phyloP scores from a whole-genome alignment of 2,888 invertebrate genomes.

The Cryptosula pallasiana region DNA sequence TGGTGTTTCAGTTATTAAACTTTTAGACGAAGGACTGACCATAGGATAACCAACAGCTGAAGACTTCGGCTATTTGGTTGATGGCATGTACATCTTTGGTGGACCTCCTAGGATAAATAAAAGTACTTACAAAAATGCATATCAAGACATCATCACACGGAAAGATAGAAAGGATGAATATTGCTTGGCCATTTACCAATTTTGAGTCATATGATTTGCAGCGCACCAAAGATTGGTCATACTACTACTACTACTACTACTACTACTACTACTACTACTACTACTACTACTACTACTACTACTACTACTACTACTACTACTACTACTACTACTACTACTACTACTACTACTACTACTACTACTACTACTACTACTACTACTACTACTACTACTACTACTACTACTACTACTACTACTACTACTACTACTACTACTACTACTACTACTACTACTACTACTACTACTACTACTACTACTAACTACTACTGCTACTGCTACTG shows the following conservation, averaged over 20 bases:
- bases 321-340: constrained; percentile 10
- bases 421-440: constrained; percentile 5
- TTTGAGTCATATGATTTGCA: neutral
- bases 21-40: no score
- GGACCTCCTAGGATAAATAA: no score
- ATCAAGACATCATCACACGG: no score
- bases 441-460: constrained; percentile 5
- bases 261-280: neutral
- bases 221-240: no score
- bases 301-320: neutral
- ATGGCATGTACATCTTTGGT: no score
- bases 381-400: constrained; percentile 5
- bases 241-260: constrained; percentile 10
- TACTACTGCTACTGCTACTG: no score
- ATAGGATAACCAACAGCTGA: no score
- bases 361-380: constrained; percentile 10
- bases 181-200: no score
- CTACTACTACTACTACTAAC: constrained; percentile 10
- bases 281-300: neutral
- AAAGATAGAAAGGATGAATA: no score
- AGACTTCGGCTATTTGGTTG: no score
- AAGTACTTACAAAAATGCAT: no score
- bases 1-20: no score
- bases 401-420: constrained; percentile 10
- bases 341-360: constrained; percentile 10